These are phyloP conservation scores for Mythimna pallens DNA, from an alignment of 2,888 invertebrate genomes.

Conservation along the genomic window DNA sequence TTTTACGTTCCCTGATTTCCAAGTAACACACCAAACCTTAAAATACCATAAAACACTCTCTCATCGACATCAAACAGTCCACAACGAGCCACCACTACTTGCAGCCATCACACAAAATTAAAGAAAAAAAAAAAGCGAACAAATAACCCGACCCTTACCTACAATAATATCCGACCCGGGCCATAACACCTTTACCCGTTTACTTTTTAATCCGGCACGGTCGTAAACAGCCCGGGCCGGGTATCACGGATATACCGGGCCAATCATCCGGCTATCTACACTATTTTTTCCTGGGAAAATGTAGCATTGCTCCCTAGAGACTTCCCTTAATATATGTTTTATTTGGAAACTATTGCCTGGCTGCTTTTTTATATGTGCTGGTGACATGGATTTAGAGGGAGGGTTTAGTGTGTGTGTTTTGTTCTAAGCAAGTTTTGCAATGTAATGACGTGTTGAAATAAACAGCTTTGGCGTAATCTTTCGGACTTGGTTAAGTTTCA, in stretches of 20 bases:
- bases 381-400: slow-evolving; percentile 49
- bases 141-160: slow-evolving; percentile 55
- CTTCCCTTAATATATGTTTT: slow-evolving; percentile 81
- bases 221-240: slow-evolving; percentile 81
- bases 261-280: slow-evolving; percentile 87
- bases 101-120: slow-evolving; percentile 47
- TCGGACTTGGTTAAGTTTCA: background rate
- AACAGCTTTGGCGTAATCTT: background rate
- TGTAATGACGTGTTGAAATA: background rate
- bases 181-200: slow-evolving; percentile 71
- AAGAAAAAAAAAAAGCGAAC: slow-evolving; percentile 41
- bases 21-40: slow-evolving; percentile 10
- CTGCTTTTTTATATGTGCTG: slow-evolving; percentile 47
- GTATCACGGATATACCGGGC: slow-evolving; percentile 85
- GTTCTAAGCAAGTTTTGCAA: background rate
- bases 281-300: slow-evolving; percentile 86
- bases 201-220: slow-evolving; percentile 84
- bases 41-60: slow-evolving; percentile 33
- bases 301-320: slow-evolving; percentile 76
- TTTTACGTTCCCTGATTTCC: slow-evolving; percentile 12
- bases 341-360: slow-evolving; percentile 72
- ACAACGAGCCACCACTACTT: slow-evolving; percentile 11
- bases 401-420: slow-evolving; percentile 30
- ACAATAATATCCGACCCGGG: slow-evolving; percentile 66
- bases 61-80: slow-evolving; percentile 29